Evolutionary conservation across 2,113 vertebrate species (phyloP).

Genomic region (Aramus guarauna): DNA sequence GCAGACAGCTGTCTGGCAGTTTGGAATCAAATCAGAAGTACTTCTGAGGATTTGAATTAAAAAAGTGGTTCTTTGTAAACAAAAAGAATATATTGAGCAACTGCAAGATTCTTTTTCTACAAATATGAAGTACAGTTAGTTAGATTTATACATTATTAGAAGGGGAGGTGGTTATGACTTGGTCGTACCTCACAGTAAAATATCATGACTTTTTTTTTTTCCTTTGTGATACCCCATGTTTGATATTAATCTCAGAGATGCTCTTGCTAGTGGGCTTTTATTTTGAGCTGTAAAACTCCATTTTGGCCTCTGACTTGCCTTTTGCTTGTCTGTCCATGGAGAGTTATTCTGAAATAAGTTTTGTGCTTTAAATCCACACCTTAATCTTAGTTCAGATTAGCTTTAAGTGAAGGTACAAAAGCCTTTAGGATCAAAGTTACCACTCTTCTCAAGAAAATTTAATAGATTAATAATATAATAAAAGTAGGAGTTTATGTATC

Average conservation of each 20-base stretch:
- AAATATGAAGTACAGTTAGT: neutral
- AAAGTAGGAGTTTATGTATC: neutral
- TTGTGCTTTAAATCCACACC: neutral
- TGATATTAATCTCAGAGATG: neutral
- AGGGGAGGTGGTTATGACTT: neutral
- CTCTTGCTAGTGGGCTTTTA: neutral
- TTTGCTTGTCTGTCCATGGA: neutral
- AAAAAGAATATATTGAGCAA: neutral
- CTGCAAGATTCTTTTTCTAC: neutral
- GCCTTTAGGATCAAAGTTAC: neutral
- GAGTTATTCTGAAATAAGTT: neutral
- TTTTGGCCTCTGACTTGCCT: neutral
- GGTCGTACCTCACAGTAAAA: neutral
- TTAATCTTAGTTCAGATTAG: neutral
- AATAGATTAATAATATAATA: neutral
- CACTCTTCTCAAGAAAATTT: neutral
- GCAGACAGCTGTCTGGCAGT: constrained; percentile 33
- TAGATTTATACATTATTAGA: neutral
- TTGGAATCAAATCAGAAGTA: neutral
- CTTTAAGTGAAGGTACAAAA: neutral
- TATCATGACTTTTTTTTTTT: rapidly evolving
- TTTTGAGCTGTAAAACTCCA: neutral
- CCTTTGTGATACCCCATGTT: neutral
- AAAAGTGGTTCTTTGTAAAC: neutral
- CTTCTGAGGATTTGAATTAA: neutral